Conservation (phyloP, 2,888 invertebrate species). For the Lochmaea capreae region DNA sequence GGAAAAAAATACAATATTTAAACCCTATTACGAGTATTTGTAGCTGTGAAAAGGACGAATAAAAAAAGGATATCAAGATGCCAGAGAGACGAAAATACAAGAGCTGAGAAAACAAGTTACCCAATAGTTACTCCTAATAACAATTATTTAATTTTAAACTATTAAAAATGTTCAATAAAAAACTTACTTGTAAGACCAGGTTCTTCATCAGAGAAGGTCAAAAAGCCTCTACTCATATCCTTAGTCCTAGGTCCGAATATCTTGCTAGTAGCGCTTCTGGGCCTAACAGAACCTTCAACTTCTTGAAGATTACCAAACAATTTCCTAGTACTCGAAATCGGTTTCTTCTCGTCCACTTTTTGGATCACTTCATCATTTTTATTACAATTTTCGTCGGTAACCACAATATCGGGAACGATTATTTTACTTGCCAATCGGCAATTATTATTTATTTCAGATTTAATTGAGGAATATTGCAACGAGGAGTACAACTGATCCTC, state of each 20-base stretch:
- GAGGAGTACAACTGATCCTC: slow-evolving; percentile 81
- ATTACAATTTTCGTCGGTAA: slow-evolving; percentile 26
- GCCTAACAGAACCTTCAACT: slow-evolving; percentile 57
- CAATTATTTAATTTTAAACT: neutral
- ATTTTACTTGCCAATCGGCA: neutral
- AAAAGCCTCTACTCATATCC: slow-evolving; percentile 95
- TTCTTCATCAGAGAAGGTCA: slow-evolving; percentile 88
- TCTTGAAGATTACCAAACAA: slow-evolving; percentile 35
- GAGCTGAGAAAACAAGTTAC: too few relatives aligned
- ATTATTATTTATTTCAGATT: slow-evolving; percentile 47
- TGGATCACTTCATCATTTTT: slow-evolving; percentile 24
- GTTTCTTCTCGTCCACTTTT: slow-evolving; percentile 17
- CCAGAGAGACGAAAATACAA: too few relatives aligned
- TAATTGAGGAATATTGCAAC: slow-evolving; percentile 67
- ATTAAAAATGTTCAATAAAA: neutral
- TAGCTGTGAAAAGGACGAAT: too few relatives aligned
- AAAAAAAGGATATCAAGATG: too few relatives aligned
- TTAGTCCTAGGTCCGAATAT: slow-evolving; percentile 86
- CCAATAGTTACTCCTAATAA: too few relatives aligned
- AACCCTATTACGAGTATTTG: too few relatives aligned
- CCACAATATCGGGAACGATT: slow-evolving; percentile 38
- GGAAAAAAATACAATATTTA: too few relatives aligned
- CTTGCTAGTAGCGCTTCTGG: slow-evolving; percentile 78
- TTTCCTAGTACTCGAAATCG: slow-evolving; percentile 41
- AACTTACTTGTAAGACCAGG: slow-evolving; percentile 87